These are phyloP conservation scores for Cerastis rubricosa DNA, from an alignment of 2,888 invertebrate genomes.

Conservation along the genomic window DNA sequence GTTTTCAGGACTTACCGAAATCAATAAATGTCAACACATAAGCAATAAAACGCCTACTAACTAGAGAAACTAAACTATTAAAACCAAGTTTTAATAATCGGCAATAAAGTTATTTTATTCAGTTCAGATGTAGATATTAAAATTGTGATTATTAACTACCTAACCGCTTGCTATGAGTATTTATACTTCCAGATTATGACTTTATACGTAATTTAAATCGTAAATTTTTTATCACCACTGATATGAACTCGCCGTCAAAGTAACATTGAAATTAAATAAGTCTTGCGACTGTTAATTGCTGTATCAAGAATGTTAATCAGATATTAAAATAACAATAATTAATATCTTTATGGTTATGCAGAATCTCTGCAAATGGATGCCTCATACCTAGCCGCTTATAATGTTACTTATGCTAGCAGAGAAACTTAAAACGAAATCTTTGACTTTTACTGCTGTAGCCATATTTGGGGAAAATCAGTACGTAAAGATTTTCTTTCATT, in stretches of 20 bases:
- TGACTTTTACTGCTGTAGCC: neutral
- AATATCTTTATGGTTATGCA: slow-evolving; percentile 10
- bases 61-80: slow-evolving; percentile 18
- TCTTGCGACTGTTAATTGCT: slow-evolving; percentile 40
- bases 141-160: slow-evolving; percentile 55
- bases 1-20: slow-evolving; percentile 6
- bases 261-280: slow-evolving; percentile 72
- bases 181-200: slow-evolving; percentile 63
- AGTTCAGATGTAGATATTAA: slow-evolving; percentile 55
- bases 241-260: slow-evolving; percentile 74
- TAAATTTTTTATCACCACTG: slow-evolving; percentile 74
- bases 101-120: slow-evolving; percentile 61
- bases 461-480: slow-evolving; percentile 18
- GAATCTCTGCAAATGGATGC: slow-evolving; percentile 27
- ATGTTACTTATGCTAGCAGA: neutral
- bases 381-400: neutral
- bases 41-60: slow-evolving; percentile 21
- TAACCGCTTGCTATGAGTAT: slow-evolving; percentile 56
- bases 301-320: slow-evolving; percentile 17
- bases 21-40: neutral
- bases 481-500: neutral
- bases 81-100: slow-evolving; percentile 39
- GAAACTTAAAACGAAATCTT: neutral
- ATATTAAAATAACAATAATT: slow-evolving; percentile 5
- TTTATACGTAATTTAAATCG: slow-evolving; percentile 72